Base-by-base conservation (phyloP, 1,140 invertebrate species). In the Arion vulgaris region DNA sequence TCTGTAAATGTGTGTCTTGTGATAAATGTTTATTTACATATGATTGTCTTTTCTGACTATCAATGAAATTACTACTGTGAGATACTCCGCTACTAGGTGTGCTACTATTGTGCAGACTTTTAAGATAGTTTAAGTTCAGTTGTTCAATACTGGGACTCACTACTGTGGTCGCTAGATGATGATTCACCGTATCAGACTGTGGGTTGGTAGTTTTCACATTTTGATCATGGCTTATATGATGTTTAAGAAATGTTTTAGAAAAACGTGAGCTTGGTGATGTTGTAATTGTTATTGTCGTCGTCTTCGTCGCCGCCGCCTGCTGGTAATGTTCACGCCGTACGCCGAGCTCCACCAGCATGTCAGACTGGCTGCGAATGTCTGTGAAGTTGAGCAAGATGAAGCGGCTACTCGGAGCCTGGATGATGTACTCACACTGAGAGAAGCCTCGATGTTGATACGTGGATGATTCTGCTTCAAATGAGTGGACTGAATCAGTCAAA, bases 321-420 rank as follows among this genome's bases (percentile, higher is more conserved):
- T 66, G 62, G 62, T 32, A 32, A 66, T 66, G 62, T 66, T 66
- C 1, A 66, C 62, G 62, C 62, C n/a, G 17, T 28, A 66, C 62
- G 28, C 62, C 62, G 28, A 28, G 28, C 62, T 28, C 62, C 62
- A 66, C 62, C 32, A 23, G 62, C 62, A 66, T 66, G 62, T 66
- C 62, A 66, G 62, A 66, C 62, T 66, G 62, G 28, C 62, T 66
- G 62, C 28, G 62, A 28, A 66, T 66, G n/a, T 28, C 62, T 66
- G 62, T 66, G 62, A 66, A 66, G 62, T 66, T 66, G 62, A 66
- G 62, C 62, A 66, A 66, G 62, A 66, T 66, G 62, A 66, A 66
- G 62, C 62, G 62, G 62, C 62, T 66, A 17, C 62, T 66, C n/a
- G 62, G 62, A 66, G 62, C 62, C 62, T 66, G 62, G 28, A 66